Evolutionary conservation across 64 coral and sea anemone species (phyloP), one percentile per base, ranked within the genome.

Genomic region (Montipora efflorescens): DNA sequence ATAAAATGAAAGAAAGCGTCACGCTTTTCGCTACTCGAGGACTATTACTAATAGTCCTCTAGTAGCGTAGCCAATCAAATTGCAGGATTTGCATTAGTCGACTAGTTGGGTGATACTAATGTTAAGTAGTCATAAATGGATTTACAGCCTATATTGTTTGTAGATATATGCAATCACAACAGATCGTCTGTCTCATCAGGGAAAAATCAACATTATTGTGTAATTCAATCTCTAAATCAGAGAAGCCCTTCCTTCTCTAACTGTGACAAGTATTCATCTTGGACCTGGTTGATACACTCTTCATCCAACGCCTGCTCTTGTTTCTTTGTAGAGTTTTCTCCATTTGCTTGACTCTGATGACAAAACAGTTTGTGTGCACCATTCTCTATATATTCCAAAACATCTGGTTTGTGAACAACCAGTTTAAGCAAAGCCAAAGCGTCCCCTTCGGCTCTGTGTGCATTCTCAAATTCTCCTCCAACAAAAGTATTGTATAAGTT

Each of bases 361-460:
- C 83, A 69, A 86, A n/a, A 81, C 59, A 75, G 48, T 80, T 73
- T 45, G 19, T 76, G 67, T 12, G 89, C 89, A 25, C 66, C 90
- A 52, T 74, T 59, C 14, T 95, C 94, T 25, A 95, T 67, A 52
- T 87, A 82, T 6, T 73, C 75, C 57, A 91, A 59, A 47, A 95
- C 68, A 43, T 92, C 89, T 69, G 94, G 94, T 45, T 92, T 80
- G 14, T 44, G 47, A 9, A 92, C 0, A 80, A 88, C 83, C 8
- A 95, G 89, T 71, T 70, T 52, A 18, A 95, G 59, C 52, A 95
- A 52, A 50, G 90, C 94, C 19, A 95, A 66, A 8, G 76, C 84
- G 81, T 95, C 94, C 21, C 74, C 94, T 80, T 95, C 94, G n/a
- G 94, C 89, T 36, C 87, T 88, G 59, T 95, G 94, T 36, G 48